Evolutionary conservation across 2,888 invertebrate genomes (phyloP).

Genomic region (Cheilosia soror): DNA sequence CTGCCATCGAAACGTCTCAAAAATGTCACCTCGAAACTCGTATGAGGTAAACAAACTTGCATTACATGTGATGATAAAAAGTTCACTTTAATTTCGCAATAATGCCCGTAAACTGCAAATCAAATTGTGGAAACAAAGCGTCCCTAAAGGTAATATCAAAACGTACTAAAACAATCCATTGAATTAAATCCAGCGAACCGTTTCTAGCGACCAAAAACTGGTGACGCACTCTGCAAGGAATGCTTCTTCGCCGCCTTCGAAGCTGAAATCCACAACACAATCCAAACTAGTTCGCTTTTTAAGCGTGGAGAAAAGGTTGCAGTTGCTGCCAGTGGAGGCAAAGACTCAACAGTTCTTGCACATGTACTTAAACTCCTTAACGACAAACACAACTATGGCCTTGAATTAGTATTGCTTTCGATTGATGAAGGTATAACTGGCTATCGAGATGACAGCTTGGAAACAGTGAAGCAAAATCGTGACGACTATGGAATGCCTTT

Average conservation of each 20-base stretch:
- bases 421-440: slow-evolving; percentile 99
- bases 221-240: slow-evolving; percentile 95
- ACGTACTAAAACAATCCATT: slow-evolving; percentile 3
- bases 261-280: slow-evolving; percentile 96
- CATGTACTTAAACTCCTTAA: slow-evolving; percentile 96
- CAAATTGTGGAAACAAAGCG: slow-evolving; percentile 90
- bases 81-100: slow-evolving; percentile 70
- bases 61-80: slow-evolving; percentile 7
- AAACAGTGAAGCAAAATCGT: slow-evolving; percentile 97
- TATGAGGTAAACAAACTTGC: slow-evolving; percentile 15
- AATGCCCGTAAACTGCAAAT: slow-evolving; percentile 89
- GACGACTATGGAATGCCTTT: slow-evolving; percentile 97
- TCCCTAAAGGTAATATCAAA: slow-evolving; percentile 87
- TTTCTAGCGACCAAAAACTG: slow-evolving; percentile 93
- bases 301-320: slow-evolving; percentile 93
- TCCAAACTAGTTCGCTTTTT: slow-evolving; percentile 92
- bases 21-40: not conserved
- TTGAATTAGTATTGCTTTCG: slow-evolving; percentile 95
- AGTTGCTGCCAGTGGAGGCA: slow-evolving; percentile 96
- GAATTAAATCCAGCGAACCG: slow-evolving; percentile 60
- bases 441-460: slow-evolving; percentile 97
- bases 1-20: not conserved
- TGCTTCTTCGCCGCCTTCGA: slow-evolving; percentile 98
- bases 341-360: slow-evolving; percentile 99
- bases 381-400: slow-evolving; percentile 93